These are phyloP conservation scores for Ormyrus nitidulus DNA, from an alignment of 2,888 invertebrate genomes.

Conservation along the genomic window DNA sequence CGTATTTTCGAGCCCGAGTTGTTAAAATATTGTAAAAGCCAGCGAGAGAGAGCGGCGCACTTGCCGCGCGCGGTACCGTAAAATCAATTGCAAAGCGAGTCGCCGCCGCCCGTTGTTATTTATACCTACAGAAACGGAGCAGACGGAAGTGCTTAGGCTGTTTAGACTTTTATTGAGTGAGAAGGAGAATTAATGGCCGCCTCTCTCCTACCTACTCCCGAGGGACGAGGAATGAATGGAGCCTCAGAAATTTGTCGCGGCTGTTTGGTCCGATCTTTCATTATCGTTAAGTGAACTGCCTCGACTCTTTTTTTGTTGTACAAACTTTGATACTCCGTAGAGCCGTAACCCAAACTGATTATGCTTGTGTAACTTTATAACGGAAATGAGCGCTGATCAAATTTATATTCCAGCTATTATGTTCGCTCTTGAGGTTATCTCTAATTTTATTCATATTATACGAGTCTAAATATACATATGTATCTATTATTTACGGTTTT, in stretches of 20 bases:
- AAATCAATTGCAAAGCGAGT: background rate
- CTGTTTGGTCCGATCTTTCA: conserved; percentile 44
- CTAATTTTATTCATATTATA: too few relatives aligned
- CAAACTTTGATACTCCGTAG: conserved; percentile 12
- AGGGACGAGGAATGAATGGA: conserved; percentile 10
- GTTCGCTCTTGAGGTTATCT: too few relatives aligned
- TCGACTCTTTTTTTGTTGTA: background rate
- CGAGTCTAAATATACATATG: too few relatives aligned
- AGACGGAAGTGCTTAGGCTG: conserved; percentile 45
- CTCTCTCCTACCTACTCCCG: background rate
- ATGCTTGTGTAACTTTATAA: background rate
- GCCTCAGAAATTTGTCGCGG: conserved; percentile 38
- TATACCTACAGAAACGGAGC: background rate
- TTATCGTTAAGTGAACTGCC: conserved; percentile 34
- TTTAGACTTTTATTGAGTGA: conserved; percentile 52
- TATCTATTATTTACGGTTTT: too few relatives aligned
- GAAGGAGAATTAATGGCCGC: conserved; percentile 44
- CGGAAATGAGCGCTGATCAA: too few relatives aligned
- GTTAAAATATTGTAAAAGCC: conserved; percentile 26
- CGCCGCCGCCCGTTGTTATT: too few relatives aligned
- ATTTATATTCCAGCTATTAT: too few relatives aligned
- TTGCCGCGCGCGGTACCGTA: background rate
- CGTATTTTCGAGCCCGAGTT: background rate
- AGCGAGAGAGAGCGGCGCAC: too few relatives aligned
- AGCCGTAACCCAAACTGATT: conserved; percentile 3